These are phyloP conservation scores for Andrena cerasifolii DNA, from an alignment of 1,140 invertebrate genomes.

Conservation along the genomic window DNA sequence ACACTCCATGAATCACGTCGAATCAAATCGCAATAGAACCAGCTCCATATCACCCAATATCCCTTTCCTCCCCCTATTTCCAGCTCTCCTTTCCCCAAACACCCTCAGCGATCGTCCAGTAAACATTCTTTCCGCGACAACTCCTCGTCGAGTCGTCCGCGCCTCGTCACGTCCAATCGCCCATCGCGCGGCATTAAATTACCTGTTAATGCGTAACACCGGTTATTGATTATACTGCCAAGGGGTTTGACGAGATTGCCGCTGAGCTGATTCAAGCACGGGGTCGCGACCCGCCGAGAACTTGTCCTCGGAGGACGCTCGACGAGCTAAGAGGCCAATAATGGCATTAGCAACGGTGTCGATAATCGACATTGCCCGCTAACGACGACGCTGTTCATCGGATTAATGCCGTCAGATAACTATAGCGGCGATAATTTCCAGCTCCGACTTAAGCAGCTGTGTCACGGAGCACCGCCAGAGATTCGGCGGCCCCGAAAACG, in stretches of 20 bases:
- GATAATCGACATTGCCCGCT: slow-evolving; percentile 31
- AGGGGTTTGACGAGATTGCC: slow-evolving; percentile 7
- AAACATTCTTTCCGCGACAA: too few relatives aligned
- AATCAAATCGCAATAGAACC: too few relatives aligned
- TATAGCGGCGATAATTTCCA: neutral
- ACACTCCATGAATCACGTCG: too few relatives aligned
- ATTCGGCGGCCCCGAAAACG: neutral
- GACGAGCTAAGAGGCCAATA: slow-evolving; percentile 34
- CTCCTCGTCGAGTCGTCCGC: neutral
- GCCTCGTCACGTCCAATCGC: neutral
- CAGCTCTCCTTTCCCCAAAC: too few relatives aligned
- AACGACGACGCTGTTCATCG: slow-evolving; percentile 9
- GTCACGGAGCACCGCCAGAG: neutral
- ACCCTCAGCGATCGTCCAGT: too few relatives aligned
- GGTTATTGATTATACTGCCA: slow-evolving; percentile 1
- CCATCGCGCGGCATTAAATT: neutral
- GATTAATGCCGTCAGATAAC: slow-evolving; percentile 10
- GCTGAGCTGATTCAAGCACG: neutral
- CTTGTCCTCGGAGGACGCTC: neutral
- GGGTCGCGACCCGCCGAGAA: neutral
- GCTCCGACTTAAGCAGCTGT: neutral
- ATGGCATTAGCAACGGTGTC: slow-evolving; percentile 39
- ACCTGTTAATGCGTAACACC: neutral
- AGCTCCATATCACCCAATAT: too few relatives aligned
- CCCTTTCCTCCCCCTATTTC: too few relatives aligned